Evolutionary conservation across 2,113 vertebrate species (phyloP), one percentile per base, ranked within the genome.

Genomic region (Gallinago media): DNA sequence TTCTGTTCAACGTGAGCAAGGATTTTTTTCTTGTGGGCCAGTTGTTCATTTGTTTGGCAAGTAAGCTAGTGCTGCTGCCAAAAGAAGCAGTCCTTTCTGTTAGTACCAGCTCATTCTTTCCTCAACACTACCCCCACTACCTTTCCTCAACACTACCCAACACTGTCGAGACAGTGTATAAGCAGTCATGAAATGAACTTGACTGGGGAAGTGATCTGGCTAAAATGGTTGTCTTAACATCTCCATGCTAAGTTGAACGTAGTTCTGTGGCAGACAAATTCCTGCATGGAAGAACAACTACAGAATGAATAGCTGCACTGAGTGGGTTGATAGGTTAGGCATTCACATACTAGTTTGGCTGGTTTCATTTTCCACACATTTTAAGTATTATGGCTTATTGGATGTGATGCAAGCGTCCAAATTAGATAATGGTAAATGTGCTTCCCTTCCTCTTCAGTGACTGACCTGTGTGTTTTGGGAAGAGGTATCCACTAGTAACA

Each of bases 91-190:
- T 46, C 15, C 3, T 93, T 71, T 81, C 23, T 78, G 27, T 23
- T 74, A 3, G 17, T 73, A 34, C 9, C 18, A 16, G 4, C 22
- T 72, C 2, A 5, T 44, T 79, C 10, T 23, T 84, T 85, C 22
- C 16, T 54, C 15, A 4, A 2, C 61, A 7, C 9, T 71, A 3
- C 17, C 6, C 2, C 8, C 8, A 18, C 22, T 38, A 38, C 12
- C 26, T 42, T 63, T 85, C 19, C 16, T 54, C 15, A 4, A 2
- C 61, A 7, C 9, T 71, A 3, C 17, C 6, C 2, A 7, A 38
- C 8, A 20, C 15, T 49, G 25, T 38, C 49, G 67, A 7, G 19
- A 32, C 4, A 32, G 1, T 46, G 31, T 46, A 8, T 66, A 46
- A 54, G 11, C 6, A 61, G 40, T 40, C 44, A 36, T 3, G 2